Evolutionary conservation across 2,888 invertebrate species (phyloP).

Genomic region (Noctua pronuba): DNA sequence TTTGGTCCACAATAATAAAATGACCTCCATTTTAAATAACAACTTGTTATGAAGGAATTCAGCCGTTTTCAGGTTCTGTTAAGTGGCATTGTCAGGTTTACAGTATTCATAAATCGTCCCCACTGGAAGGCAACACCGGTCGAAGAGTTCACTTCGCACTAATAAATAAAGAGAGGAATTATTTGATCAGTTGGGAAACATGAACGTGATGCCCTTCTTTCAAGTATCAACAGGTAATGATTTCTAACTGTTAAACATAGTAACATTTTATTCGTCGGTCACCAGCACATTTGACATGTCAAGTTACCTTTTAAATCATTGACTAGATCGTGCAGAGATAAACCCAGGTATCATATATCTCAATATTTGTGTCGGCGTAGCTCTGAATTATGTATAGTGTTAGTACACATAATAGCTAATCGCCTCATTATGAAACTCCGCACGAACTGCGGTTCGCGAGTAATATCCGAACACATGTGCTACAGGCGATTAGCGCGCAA

Average conservation of each 20-base stretch:
- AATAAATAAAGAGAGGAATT: slow-evolving; percentile 54
- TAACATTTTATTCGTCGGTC: background rate
- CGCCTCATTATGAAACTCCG: slow-evolving; percentile 62
- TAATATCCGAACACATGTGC: slow-evolving; percentile 56
- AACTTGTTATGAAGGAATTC: slow-evolving; percentile 17
- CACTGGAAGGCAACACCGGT: slow-evolving; percentile 48
- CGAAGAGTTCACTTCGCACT: slow-evolving; percentile 54
- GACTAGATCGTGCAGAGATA: background rate
- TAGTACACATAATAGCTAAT: slow-evolving; percentile 53
- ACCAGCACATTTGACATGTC: background rate
- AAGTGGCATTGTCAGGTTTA: slow-evolving; percentile 75
- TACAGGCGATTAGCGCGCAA: slow-evolving; percentile 54
- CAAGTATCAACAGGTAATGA: slow-evolving; percentile 40
- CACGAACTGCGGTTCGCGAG: slow-evolving; percentile 60
- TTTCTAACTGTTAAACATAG: slow-evolving; percentile 7
- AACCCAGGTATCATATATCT: background rate
- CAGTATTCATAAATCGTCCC: slow-evolving; percentile 71
- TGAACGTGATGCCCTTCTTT: slow-evolving; percentile 15
- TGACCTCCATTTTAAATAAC: slow-evolving; percentile 10
- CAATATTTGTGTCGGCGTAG: background rate
- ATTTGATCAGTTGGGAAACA: slow-evolving; percentile 24
- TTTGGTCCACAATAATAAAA: slow-evolving; percentile 15
- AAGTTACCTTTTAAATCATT: background rate
- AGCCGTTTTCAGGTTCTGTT: slow-evolving; percentile 58
- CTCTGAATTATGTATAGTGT: background rate